phyloP scores from a whole-genome alignment of 2,113 vertebrate species.

The Alectura lathami region DNA sequence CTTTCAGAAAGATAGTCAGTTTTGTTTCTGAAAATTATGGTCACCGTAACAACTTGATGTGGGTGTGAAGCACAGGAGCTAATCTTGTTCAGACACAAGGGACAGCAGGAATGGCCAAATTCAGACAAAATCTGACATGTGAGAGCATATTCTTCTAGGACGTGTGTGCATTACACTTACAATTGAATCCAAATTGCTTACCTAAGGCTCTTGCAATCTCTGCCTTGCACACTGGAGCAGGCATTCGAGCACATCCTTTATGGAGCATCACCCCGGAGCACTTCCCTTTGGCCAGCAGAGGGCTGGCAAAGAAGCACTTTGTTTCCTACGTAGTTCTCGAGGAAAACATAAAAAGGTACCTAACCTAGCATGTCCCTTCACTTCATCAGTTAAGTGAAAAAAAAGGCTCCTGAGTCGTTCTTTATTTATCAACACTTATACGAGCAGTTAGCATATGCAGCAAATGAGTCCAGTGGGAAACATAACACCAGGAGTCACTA shows the following conservation, averaged over 20 bases:
- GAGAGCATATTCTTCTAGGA: not conserved
- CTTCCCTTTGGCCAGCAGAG: not conserved
- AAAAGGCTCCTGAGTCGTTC: not conserved
- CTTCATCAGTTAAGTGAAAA: not conserved
- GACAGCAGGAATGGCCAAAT: not conserved
- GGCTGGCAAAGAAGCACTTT: not conserved
- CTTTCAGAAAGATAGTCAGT: not conserved
- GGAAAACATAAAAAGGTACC: not conserved
- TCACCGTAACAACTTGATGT: not conserved
- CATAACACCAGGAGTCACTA: not conserved
- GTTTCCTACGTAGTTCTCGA: not conserved
- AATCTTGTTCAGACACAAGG: not conserved
- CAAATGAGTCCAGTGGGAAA: not conserved
- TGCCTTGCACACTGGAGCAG: not conserved
- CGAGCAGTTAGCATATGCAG: not conserved
- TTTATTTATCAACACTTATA: not conserved
- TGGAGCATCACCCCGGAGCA: accelerated
- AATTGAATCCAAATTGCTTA: not conserved
- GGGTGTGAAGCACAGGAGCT: not conserved
- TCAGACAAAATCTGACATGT: not conserved
- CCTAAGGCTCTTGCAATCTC: not conserved
- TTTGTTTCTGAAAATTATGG: not conserved
- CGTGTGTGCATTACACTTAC: not conserved
- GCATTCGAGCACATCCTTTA: not conserved
- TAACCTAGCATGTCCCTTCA: not conserved